phyloP scores from a whole-genome alignment of 2,888 invertebrate genomes.

The Brassicogethes aeneus region DNA sequence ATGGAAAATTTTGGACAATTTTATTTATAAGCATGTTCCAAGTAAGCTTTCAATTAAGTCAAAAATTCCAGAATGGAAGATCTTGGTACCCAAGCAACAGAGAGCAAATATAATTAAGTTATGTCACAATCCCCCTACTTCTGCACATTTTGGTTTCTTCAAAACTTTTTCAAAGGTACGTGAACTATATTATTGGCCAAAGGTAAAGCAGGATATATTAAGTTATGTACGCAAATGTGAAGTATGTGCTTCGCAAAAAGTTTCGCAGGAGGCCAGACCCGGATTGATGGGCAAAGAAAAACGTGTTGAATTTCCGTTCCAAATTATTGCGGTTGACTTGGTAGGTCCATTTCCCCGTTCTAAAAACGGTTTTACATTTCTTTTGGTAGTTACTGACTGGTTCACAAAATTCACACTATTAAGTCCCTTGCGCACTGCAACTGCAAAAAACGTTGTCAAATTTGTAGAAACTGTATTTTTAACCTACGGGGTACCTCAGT shows the following conservation, averaged over 20 bases:
- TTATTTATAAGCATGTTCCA: background rate
- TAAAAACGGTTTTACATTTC: no score
- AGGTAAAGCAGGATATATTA: background rate
- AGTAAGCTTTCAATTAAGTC: background rate
- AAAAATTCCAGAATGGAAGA: background rate
- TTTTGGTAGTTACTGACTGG: no score
- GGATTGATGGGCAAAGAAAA: no score
- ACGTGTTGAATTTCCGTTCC: no score
- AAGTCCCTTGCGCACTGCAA: no score
- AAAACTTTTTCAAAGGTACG: background rate
- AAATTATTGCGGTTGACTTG: background rate
- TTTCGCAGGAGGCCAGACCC: no score
- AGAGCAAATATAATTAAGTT: background rate
- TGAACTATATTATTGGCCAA: background rate
- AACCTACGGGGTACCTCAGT: no score
- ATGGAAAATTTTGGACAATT: background rate
- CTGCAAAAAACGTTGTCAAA: no score
- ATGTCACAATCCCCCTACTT: background rate
- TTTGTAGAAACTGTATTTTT: no score
- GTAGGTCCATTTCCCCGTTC: background rate
- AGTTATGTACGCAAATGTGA: background rate
- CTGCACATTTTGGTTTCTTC: background rate
- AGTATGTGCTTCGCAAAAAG: no score
- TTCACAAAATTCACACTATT: no score
- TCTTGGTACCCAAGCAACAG: background rate